A percentile compares a stretch with the other conserved stretches of the same genome.
Evolutionary conservation across 2,797 vertebrate species (phyloP).

Genomic region (Oreochromis mossambicus): DNA sequence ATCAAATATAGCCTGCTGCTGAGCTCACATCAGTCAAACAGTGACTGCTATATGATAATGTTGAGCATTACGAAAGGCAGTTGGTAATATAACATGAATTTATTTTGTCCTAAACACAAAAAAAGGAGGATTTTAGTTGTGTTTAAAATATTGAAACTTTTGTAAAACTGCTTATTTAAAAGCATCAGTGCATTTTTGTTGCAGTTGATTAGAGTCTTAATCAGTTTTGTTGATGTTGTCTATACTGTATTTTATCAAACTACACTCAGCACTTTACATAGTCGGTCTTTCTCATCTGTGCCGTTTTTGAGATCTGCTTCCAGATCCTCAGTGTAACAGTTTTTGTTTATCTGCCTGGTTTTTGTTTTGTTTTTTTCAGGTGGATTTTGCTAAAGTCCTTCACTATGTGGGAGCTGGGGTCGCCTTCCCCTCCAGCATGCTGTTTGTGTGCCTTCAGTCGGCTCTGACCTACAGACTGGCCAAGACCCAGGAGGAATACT

Average conservation of each 20-base stretch:
- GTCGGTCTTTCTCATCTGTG: background rate
- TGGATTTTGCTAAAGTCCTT: slow-evolving; percentile 87
- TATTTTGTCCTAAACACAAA: background rate
- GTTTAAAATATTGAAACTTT: background rate
- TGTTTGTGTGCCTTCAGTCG: slow-evolving; percentile 86
- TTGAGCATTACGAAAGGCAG: accelerated
- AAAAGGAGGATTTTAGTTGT: background rate
- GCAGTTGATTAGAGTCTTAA: no score
- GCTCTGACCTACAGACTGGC: slow-evolving; percentile 86
- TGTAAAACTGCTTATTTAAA: no score
- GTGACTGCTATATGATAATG: accelerated
- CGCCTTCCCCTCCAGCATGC: slow-evolving; percentile 86
- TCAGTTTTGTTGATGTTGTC: no score
- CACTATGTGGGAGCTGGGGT: slow-evolving; percentile 87
- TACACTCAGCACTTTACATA: accelerated
- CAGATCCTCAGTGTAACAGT: background rate
- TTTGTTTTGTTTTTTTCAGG: slow-evolving; percentile 55
- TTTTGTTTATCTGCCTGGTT: background rate
- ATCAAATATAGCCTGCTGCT: accelerated
- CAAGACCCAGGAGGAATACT: slow-evolving; percentile 80
- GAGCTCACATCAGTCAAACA: background rate
- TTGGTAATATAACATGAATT: background rate
- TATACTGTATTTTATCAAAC: no score
- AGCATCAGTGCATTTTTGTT: no score
- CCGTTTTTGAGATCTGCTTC: accelerated